A percentile compares a stretch with the other conserved stretches of the same genome.
These are phyloP conservation scores for Nomia melanderi DNA, from an alignment of 1,140 invertebrate species.

Conservation along the genomic window DNA sequence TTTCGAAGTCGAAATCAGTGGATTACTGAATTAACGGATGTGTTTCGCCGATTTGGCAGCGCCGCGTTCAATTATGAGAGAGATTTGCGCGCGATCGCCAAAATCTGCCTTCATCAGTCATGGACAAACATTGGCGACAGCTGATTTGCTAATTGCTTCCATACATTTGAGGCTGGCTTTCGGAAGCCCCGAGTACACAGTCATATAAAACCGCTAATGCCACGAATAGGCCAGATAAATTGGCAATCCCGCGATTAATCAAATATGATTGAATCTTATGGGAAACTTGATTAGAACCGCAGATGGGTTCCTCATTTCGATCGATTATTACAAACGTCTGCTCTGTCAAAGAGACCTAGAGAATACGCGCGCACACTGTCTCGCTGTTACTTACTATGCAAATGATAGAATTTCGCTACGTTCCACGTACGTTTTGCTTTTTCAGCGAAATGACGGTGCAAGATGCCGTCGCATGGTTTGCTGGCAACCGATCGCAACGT, in stretches of 20 bases:
- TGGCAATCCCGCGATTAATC: constrained; percentile 61
- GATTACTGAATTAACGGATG: not conserved
- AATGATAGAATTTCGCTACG: not conserved
- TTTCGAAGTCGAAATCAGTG: constrained; percentile 5
- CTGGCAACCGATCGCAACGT: no score
- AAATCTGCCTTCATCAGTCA: constrained; percentile 66
- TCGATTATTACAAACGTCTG: constrained; percentile 14
- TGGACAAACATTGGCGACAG: constrained; percentile 58
- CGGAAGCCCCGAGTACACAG: constrained; percentile 16
- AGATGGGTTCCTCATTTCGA: constrained; percentile 25
- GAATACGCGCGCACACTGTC: not conserved
- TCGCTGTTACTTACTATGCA: no score
- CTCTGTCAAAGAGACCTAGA: not conserved
- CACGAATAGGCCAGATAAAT: constrained; percentile 61
- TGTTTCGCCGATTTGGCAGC: constrained; percentile 1
- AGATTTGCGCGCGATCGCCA: constrained; percentile 25
- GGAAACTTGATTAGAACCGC: constrained; percentile 49
- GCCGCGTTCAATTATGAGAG: constrained; percentile 25
- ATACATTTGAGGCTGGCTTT: constrained; percentile 57
- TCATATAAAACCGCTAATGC: constrained; percentile 53
- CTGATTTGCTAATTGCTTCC: constrained; percentile 66
- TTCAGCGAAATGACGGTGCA: no score
- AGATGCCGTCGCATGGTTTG: no score
- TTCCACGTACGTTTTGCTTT: not conserved
- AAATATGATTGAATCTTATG: constrained; percentile 57